Evolutionary conservation across 2,113 vertebrate species (phyloP).

Genomic region (Melanotaenia duboulayi): DNA sequence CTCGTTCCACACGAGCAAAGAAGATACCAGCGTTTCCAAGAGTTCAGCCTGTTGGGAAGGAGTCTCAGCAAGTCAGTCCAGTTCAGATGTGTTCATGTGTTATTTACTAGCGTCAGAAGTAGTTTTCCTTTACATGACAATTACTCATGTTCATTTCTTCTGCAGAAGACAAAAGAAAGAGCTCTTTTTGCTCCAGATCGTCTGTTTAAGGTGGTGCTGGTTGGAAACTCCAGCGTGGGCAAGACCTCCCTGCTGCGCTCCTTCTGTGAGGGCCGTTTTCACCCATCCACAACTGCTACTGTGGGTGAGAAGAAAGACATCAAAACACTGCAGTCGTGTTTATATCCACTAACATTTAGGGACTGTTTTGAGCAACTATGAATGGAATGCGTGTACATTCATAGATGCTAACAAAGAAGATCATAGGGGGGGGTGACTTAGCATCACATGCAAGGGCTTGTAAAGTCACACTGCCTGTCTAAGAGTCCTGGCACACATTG

Average conservation of each 20-base stretch:
- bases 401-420: slow-evolving; percentile 30
- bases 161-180: slow-evolving; percentile 76
- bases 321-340: neutral
- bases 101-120: neutral
- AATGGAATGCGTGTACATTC: neutral
- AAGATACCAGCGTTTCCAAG: slow-evolving; percentile 73
- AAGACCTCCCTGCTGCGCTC: slow-evolving; percentile 91
- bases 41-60: slow-evolving; percentile 87
- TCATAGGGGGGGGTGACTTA: slow-evolving; percentile 7
- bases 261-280: slow-evolving; percentile 89
- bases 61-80: slow-evolving; percentile 72
- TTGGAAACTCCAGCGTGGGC: slow-evolving; percentile 92
- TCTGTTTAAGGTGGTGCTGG: slow-evolving; percentile 92
- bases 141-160: neutral
- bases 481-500: slow-evolving; percentile 62
- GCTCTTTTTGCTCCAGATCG: slow-evolving; percentile 79
- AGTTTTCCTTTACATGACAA: no score
- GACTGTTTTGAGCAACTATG: slow-evolving; percentile 5
- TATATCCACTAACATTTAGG: neutral
- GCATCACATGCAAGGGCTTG: slow-evolving; percentile 77
- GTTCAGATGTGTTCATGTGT: neutral
- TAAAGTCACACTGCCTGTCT: slow-evolving; percentile 67
- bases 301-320: slow-evolving; percentile 85
- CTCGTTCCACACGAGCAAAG: slow-evolving; percentile 30
- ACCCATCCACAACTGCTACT: slow-evolving; percentile 86